phyloP scores from a whole-genome alignment of 1,140 invertebrate genomes.

The Vanessa tameamea region DNA sequence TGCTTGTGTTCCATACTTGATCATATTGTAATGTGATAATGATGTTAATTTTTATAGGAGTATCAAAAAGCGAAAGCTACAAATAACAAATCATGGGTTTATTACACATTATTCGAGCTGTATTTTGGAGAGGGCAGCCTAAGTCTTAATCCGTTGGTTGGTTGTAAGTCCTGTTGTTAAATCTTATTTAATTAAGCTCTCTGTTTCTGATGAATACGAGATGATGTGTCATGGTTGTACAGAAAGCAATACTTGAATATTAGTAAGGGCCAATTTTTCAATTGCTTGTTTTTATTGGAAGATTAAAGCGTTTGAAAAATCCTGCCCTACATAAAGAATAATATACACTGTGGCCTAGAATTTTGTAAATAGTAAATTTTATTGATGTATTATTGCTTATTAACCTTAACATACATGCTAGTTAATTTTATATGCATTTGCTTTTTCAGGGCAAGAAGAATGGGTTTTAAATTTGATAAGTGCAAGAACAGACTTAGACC shows the following conservation, averaged over 20 bases:
- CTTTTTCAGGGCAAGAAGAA: conserved; percentile 64
- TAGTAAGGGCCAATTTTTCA: no score
- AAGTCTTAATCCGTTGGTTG: conserved; percentile 53
- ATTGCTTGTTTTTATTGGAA: no score
- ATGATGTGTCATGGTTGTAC: no score
- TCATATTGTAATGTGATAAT: not conserved
- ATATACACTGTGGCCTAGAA: no score
- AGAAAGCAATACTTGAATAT: no score
- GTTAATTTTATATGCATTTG: not conserved
- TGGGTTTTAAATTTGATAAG: conserved; percentile 67
- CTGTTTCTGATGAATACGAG: no score
- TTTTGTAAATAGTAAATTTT: no score
- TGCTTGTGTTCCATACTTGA: no score
- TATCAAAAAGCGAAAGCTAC: conserved; percentile 74
- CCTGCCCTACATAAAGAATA: no score
- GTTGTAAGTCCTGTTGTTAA: conserved; percentile 50
- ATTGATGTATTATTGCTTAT: not conserved
- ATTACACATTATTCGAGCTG: conserved; percentile 65
- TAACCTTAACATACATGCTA: not conserved
- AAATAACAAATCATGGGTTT: conserved; percentile 69
- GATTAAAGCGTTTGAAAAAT: no score
- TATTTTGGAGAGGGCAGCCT: conserved; percentile 69
- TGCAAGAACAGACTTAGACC: conserved; percentile 54
- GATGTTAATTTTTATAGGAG: conserved; percentile 47
- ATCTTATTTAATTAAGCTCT: not conserved